phyloP scores from a whole-genome alignment of 2,888 invertebrate species.

The Scaptomyza polygonia region DNA sequence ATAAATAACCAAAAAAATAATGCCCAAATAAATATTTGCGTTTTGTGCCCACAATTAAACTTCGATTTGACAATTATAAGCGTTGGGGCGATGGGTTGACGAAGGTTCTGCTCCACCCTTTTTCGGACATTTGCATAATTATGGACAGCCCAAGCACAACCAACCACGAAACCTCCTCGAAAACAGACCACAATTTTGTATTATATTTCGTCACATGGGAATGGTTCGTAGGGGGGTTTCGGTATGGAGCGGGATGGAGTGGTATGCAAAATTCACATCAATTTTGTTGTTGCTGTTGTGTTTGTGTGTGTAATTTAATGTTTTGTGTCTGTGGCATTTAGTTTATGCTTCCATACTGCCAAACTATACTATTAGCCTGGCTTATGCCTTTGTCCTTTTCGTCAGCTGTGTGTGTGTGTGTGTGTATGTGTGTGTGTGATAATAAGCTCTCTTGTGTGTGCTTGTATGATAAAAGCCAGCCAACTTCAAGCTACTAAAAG shows the following conservation, averaged over 20 bases:
- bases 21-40: constrained; percentile 57
- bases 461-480: constrained; percentile 5
- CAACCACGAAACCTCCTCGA: not conserved
- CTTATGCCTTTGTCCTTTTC: constrained; percentile 45
- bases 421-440: constrained; percentile 30
- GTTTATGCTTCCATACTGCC: constrained; percentile 13
- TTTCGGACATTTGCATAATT: constrained; percentile 68
- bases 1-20: constrained; percentile 29
- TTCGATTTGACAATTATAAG: constrained; percentile 66
- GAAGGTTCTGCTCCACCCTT: constrained; percentile 24
- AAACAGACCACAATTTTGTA: constrained; percentile 7
- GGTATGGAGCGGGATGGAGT: constrained; percentile 2
- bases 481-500: constrained; percentile 5
- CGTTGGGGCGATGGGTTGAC: constrained; percentile 27
- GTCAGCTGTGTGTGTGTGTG: constrained; percentile 23
- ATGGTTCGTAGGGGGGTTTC: not conserved
- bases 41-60: constrained; percentile 48
- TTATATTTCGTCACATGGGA: constrained; percentile 25
- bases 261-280: constrained; percentile 49
- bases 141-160: constrained; percentile 20
- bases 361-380: constrained; percentile 49
- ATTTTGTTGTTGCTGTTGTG: constrained; percentile 14
- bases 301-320: constrained; percentile 56
- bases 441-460: constrained; percentile 22
- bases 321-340: constrained; percentile 46